phyloP scores from a whole-genome alignment of 2,797 vertebrate species.

The Balearica regulorum region DNA sequence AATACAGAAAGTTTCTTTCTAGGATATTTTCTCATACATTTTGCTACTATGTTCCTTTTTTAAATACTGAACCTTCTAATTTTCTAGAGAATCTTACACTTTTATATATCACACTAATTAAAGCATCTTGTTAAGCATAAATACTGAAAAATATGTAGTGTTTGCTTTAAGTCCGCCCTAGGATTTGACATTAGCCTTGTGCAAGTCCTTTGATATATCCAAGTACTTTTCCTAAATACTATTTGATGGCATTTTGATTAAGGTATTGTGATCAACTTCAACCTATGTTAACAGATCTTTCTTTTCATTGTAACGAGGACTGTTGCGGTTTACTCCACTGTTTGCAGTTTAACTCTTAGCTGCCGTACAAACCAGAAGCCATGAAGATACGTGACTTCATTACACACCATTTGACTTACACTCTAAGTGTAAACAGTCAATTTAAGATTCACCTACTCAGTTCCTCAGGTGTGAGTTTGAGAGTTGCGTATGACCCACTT shows the following conservation, averaged over 20 bases:
- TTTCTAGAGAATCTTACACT: neutral
- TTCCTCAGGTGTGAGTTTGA: neutral
- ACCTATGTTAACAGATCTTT: neutral
- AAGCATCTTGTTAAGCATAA: neutral
- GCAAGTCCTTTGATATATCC: neutral
- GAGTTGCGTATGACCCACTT: neutral
- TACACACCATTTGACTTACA: neutral
- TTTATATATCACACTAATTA: fast-evolving
- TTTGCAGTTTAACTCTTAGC: neutral
- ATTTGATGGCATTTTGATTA: neutral
- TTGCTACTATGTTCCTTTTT: neutral
- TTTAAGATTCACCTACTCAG: neutral
- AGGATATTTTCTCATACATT: neutral
- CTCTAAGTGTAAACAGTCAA: neutral
- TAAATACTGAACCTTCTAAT: neutral
- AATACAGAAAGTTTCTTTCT: neutral
- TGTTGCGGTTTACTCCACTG: neutral
- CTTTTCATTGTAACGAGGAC: neutral
- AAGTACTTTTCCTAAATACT: neutral
- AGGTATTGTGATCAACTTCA: neutral
- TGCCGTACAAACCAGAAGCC: neutral
- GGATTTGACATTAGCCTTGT: neutral
- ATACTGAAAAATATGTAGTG: neutral
- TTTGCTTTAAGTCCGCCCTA: neutral
- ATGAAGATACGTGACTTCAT: neutral